These are phyloP conservation scores for Hirudinaria manillensis DNA, from an alignment of 2,888 invertebrate genomes.

Conservation along the genomic window DNA sequence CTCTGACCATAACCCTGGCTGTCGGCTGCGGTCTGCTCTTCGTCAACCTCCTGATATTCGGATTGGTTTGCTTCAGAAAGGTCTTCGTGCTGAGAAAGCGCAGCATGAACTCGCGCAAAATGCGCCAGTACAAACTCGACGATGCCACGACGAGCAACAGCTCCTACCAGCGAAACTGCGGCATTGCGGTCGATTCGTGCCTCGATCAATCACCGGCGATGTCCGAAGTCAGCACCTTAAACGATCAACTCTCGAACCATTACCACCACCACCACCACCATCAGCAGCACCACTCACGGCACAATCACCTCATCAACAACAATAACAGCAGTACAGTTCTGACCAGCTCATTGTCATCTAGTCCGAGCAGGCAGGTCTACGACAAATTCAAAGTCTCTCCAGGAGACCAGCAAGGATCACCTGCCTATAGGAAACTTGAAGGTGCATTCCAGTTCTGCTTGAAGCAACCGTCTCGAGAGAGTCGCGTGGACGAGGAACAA, in stretches of 20 bases:
- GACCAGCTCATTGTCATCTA: background rate
- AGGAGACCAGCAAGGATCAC: background rate
- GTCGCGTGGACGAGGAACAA: background rate
- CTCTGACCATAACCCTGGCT: slow-evolving; percentile 63
- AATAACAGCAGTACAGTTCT: background rate
- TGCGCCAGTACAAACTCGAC: slow-evolving; percentile 55
- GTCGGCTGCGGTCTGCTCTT: slow-evolving; percentile 87
- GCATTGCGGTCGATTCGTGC: background rate
- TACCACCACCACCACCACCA: background rate
- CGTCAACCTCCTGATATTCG: slow-evolving; percentile 84
- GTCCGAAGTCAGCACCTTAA: background rate
- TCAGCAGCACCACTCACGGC: background rate
- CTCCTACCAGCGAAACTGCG: background rate
- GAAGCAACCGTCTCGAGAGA: background rate
- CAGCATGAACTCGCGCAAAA: slow-evolving; percentile 8
- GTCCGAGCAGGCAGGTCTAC: background rate
- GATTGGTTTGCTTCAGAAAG: slow-evolving; percentile 58
- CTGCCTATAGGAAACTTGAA: background rate
- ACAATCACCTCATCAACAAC: background rate
- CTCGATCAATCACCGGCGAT: background rate
- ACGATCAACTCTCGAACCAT: background rate
- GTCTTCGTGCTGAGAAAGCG: slow-evolving; percentile 6
- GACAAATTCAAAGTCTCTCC: background rate
- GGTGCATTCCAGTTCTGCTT: background rate
- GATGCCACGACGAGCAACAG: background rate